These are phyloP conservation scores for Pseudomugil gertrudae DNA, from an alignment of 2,797 vertebrate species.

Conservation along the genomic window DNA sequence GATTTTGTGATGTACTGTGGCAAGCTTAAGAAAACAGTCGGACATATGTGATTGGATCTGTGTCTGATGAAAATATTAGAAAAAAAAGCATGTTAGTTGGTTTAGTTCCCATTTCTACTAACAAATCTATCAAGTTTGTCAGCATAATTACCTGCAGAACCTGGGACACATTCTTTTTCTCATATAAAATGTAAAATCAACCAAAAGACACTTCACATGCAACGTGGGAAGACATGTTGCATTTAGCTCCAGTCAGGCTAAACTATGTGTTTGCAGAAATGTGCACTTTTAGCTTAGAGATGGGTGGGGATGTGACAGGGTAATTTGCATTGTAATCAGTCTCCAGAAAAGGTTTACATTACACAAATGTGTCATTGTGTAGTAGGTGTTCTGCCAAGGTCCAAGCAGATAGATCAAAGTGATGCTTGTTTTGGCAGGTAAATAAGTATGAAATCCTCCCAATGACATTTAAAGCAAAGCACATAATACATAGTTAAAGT, in stretches of 20 bases:
- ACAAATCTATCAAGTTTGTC: constrained; percentile 60
- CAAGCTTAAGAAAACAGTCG: background rate
- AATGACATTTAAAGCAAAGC: constrained; percentile 49
- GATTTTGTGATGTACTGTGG: constrained; percentile 5
- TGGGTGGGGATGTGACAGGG: constrained; percentile 30
- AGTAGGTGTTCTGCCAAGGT: constrained; percentile 45
- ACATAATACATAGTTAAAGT: constrained; percentile 45
- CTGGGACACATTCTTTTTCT: constrained; percentile 59
- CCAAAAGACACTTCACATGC: constrained; percentile 37
- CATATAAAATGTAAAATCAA: constrained; percentile 55
- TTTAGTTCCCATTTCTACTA: constrained; percentile 32
- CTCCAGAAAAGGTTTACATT: constrained; percentile 41
- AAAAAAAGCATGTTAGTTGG: background rate
- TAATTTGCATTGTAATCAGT: constrained; percentile 65
- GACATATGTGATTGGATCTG: background rate
- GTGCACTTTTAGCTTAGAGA: constrained; percentile 38
- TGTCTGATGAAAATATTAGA: constrained; percentile 5
- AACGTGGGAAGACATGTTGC: constrained; percentile 24
- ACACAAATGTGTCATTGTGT: constrained; percentile 48
- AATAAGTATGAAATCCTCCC: constrained; percentile 48
- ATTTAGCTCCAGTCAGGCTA: constrained; percentile 29
- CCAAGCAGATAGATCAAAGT: constrained; percentile 49
- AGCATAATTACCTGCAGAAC: constrained; percentile 56
- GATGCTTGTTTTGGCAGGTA: constrained; percentile 57
- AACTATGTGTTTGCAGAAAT: constrained; percentile 29